Evolutionary conservation across 2,797 vertebrate genomes (phyloP).

Genomic region (Steatocranus sp.): DNA sequence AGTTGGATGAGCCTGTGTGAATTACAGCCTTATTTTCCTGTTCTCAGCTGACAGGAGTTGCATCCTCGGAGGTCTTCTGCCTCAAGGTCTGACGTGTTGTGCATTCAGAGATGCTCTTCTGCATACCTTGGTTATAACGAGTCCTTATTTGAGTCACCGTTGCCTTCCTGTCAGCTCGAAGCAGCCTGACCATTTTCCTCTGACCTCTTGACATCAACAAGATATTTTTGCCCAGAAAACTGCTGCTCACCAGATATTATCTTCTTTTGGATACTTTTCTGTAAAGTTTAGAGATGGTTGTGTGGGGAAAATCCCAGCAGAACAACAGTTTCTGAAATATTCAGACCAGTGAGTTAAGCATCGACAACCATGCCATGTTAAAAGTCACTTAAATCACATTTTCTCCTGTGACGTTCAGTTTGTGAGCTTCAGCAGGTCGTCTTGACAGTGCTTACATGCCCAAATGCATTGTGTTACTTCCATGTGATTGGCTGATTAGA

Average conservation of each 20-base stretch:
- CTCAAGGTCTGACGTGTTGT: background rate
- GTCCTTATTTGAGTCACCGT: background rate
- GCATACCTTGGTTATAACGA: background rate
- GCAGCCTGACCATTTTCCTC: background rate
- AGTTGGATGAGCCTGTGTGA: background rate
- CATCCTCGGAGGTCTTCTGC: background rate
- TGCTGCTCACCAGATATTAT: background rate
- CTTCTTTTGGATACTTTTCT: accelerated
- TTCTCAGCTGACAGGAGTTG: background rate
- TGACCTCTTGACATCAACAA: background rate
- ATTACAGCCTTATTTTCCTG: background rate
- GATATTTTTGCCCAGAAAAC: background rate
- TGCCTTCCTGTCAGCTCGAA: background rate
- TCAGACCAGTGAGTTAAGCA: background rate
- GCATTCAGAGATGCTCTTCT: background rate
- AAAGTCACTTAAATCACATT: background rate
- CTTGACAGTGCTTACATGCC: background rate
- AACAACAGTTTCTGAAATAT: background rate
- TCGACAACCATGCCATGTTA: background rate
- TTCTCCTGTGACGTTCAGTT: background rate
- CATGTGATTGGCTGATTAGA: background rate
- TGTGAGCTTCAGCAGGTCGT: background rate
- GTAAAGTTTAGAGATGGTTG: background rate
- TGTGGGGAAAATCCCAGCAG: background rate
- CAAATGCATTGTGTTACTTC: background rate